phyloP scores from a whole-genome alignment of 2,888 invertebrate genomes.

The Leptinotarsa haldemani region DNA sequence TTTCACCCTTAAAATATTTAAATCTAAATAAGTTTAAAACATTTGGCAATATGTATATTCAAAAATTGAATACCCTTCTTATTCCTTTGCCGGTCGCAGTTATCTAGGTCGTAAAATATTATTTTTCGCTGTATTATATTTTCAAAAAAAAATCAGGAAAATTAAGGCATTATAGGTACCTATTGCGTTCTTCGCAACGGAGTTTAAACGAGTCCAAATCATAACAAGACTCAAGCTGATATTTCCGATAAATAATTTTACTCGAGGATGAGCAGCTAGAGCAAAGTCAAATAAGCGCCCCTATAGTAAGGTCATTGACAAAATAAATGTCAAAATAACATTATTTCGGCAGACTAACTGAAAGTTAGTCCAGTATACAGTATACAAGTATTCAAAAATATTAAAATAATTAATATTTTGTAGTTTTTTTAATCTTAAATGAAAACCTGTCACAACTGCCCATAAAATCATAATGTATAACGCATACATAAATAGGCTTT shows the following conservation, averaged over 20 bases:
- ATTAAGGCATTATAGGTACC: background rate
- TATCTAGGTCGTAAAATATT: background rate
- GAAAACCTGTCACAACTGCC: constrained; percentile 21
- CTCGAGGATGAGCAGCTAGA: background rate
- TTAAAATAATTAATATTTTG: background rate
- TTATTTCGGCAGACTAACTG: constrained; percentile 18
- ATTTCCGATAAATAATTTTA: background rate
- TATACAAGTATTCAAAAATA: background rate
- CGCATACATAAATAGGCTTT: constrained; percentile 16
- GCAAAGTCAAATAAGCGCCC: background rate
- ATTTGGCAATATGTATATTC: background rate
- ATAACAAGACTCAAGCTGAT: background rate
- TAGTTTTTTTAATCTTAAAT: constrained; percentile 15
- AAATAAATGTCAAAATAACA: constrained; percentile 19
- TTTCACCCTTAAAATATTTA: background rate
- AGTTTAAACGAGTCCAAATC: background rate
- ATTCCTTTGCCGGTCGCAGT: constrained; percentile 1
- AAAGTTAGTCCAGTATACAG: constrained; percentile 9
- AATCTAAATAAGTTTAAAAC: background rate
- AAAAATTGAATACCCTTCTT: background rate
- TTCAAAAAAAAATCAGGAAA: background rate
- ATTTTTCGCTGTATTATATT: background rate
- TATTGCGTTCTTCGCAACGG: background rate
- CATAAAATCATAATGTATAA: constrained; percentile 20
- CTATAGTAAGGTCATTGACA: background rate